Base-by-base conservation (phyloP, 2,113 vertebrate genomes). In the Centrocercus urophasianus region DNA sequence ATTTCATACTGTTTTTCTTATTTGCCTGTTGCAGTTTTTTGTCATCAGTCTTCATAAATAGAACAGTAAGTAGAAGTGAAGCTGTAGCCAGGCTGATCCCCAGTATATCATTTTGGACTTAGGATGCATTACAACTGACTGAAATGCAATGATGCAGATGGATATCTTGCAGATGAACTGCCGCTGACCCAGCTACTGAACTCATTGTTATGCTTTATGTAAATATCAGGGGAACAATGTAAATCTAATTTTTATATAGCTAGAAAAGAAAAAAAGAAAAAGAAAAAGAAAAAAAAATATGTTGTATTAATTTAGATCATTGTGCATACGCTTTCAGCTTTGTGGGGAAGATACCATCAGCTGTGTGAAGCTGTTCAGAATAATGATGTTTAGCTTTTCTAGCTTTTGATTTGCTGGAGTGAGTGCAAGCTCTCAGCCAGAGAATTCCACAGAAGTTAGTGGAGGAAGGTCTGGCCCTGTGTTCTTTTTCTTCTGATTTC, bases 21-120 rank as follows among this genome's bases (percentile, higher is more conserved):
- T 95, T 95, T 91, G 89, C 84, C 88, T 93, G 76, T 76, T 89
- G 22, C 34, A 76, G 63, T 22, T 83, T 90, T 94, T 95, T 90
- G 76, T 61, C 59, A 81, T 95, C 56, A 63, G 83, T 85, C 94
- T 90, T 78, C 91, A 80, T 57, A 94, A 88, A 80, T 67, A 74
- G 90, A 91, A 36, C 45, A 76, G 72, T 90, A 86, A 95, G 85
- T 56, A 65, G 93, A 96, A 83, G 65, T 86, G 87, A 94, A 97
- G 60, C 66, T 79, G 71, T 32, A 93, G 87, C 88, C 70, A 71
- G 28, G 65, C 75, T 95, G 83, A 67, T 81, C 72, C 75, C 79
- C 19, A 14, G 83, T 89, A 18, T 83, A 74, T 95, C 52, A 45
- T 80, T 89, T 93, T 85, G 56, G 66, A 47, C 73, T 66, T 48